Conservation (phyloP, 2,888 invertebrate genomes). For the Brenthis hecate region DNA sequence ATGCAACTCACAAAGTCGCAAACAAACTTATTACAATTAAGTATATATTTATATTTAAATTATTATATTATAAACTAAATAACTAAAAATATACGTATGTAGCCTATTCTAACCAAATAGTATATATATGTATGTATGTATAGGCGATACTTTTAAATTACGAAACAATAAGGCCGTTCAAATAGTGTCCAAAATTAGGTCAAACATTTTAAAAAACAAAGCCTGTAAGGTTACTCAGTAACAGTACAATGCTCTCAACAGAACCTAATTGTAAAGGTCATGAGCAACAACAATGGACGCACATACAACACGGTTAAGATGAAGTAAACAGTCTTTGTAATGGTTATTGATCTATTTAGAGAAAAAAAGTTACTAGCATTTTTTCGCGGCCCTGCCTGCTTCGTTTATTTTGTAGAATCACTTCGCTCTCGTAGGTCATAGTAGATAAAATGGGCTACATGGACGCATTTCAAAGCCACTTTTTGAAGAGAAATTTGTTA, state of each 20-base stretch:
- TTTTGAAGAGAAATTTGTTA: no score
- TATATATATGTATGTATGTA: not conserved
- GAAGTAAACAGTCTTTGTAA: slow-evolving; percentile 13
- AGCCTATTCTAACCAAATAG: not conserved
- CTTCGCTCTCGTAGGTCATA: no score
- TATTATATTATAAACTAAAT: no score
- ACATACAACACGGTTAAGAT: slow-evolving; percentile 31
- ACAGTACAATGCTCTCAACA: slow-evolving; percentile 38
- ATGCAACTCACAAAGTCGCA: no score
- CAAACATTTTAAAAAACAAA: slow-evolving; percentile 32
- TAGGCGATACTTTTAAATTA: not conserved
- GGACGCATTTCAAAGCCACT: no score
- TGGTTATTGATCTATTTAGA: slow-evolving; percentile 2
- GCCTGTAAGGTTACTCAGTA: slow-evolving; percentile 23
- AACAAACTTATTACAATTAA: no score
- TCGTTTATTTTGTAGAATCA: no score
- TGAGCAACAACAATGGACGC: slow-evolving; percentile 45
- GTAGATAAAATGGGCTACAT: no score
- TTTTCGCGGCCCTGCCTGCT: no score
- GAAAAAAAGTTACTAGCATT: not conserved
- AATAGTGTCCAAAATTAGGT: slow-evolving; percentile 19
- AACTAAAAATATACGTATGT: no score
- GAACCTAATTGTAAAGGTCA: slow-evolving; percentile 51
- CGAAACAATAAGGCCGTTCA: slow-evolving; percentile 10
- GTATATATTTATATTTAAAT: no score